These are phyloP conservation scores for Oreochromis niloticus DNA, from an alignment of 2,113 vertebrate species.

Conservation along the genomic window DNA sequence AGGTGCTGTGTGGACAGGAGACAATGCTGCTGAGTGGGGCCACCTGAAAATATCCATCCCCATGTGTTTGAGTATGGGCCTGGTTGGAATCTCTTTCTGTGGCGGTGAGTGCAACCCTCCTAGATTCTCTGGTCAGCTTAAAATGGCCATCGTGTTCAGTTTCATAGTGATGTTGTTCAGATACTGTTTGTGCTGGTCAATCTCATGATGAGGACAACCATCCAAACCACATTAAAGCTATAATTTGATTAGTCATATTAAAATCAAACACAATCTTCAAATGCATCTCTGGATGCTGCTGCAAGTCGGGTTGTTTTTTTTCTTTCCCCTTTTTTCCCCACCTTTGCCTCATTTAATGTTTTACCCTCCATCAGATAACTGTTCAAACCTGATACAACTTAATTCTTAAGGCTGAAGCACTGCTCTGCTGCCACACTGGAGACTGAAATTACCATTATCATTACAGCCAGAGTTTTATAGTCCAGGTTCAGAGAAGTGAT, in stretches of 20 bases:
- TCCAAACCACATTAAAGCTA: background rate
- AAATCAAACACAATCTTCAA: background rate
- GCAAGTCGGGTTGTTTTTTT: background rate
- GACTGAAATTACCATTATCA: background rate
- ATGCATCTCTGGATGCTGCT: background rate
- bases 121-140: background rate
- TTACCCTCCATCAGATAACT: rapidly evolving
- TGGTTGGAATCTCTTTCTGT: constrained; percentile 87
- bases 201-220: background rate
- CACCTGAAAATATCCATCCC: constrained; percentile 87
- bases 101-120: constrained; percentile 72
- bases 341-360: background rate
- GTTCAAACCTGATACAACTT: background rate
- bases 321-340: rapidly evolving
- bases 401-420: background rate
- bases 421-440: background rate
- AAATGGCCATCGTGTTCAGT: rapidly evolving
- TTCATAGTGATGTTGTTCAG: background rate
- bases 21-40: constrained; percentile 88
- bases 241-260: background rate
- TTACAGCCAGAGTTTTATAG: background rate
- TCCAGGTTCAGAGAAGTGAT: background rate
- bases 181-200: background rate
- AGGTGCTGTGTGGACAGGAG: constrained; percentile 92
- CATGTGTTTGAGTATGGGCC: constrained; percentile 85